Percentiles rank a stretch among this genome's conserved stretches.
Conservation (phyloP, 2,113 vertebrate species). For the Serilophus lunatus region DNA sequence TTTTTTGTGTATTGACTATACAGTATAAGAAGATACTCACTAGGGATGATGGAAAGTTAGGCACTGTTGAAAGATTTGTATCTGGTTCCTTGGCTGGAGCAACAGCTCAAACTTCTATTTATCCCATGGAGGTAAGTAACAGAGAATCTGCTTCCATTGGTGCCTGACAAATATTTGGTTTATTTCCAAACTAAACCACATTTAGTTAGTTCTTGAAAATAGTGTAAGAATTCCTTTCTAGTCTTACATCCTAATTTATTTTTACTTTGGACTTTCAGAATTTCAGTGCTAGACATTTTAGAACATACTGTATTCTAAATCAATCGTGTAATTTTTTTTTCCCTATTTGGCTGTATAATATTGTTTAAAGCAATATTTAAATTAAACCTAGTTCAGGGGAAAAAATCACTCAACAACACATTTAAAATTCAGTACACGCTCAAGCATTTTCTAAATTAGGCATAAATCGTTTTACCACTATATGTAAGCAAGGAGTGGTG, state of each 20-base stretch:
- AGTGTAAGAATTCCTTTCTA: background rate
- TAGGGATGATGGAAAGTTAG: constrained; percentile 81
- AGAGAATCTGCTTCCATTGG: background rate
- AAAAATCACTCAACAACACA: background rate
- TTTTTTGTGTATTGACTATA: constrained; percentile 5
- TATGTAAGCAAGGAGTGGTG: background rate
- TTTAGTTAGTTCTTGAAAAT: background rate
- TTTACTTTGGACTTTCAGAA: background rate
- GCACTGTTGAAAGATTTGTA: constrained; percentile 85
- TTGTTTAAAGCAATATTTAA: background rate
- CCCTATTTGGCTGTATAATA: background rate
- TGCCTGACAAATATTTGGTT: background rate
- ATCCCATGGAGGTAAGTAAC: constrained; percentile 91
- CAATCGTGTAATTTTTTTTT: background rate
- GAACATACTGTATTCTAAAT: background rate
- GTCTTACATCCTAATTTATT: background rate
- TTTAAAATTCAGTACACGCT: background rate
- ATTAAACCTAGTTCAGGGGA: background rate
- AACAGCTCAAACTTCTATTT: constrained; percentile 93
- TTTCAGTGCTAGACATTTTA: background rate
- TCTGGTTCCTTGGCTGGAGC: constrained; percentile 93
- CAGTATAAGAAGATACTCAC: constrained; percentile 92
- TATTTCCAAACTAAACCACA: background rate
- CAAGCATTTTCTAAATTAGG: background rate
- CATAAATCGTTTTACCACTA: background rate